These are phyloP conservation scores for Etia nguti DNA, from an alignment of 2,113 vertebrate species.

Conservation along the genomic window DNA sequence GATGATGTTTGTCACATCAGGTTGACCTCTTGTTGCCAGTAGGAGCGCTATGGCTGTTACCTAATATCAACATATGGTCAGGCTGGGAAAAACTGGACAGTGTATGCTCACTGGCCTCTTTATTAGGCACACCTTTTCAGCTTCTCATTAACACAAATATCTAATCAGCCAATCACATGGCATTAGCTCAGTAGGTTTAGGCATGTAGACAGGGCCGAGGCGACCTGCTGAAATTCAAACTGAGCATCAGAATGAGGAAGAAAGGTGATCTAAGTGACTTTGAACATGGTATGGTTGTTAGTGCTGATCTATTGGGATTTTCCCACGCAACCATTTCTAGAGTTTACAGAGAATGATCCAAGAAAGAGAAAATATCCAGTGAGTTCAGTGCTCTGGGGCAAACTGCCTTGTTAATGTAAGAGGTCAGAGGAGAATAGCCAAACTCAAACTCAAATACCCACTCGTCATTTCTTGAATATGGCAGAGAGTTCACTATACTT, in stretches of 20 bases:
- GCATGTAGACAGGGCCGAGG: not conserved
- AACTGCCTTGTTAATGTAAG: not conserved
- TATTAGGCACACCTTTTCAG: not conserved
- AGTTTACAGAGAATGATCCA: not conserved
- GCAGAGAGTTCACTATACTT: not conserved
- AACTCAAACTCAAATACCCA: not conserved
- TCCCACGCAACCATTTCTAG: not conserved
- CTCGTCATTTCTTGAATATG: not conserved
- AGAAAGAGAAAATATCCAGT: not conserved
- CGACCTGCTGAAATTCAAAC: not conserved
- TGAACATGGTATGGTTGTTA: not conserved
- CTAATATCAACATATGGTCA: not conserved
- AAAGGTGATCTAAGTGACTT: not conserved
- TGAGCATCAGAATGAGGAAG: not conserved
- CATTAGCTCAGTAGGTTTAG: not conserved
- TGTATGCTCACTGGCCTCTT: not conserved
- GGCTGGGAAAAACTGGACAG: not conserved
- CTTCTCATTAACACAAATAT: not conserved
- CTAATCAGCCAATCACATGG: not conserved
- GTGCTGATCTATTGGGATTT: not conserved
- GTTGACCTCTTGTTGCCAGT: not conserved
- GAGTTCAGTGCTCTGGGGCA: not conserved
- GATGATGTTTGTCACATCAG: not conserved
- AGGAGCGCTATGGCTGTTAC: not conserved
- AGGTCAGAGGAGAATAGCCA: not conserved